Percentiles rank a stretch among this genome's conserved stretches.
Evolutionary conservation across 2,113 vertebrate genomes (phyloP).

Genomic region (Motacilla tschutschensis): DNA sequence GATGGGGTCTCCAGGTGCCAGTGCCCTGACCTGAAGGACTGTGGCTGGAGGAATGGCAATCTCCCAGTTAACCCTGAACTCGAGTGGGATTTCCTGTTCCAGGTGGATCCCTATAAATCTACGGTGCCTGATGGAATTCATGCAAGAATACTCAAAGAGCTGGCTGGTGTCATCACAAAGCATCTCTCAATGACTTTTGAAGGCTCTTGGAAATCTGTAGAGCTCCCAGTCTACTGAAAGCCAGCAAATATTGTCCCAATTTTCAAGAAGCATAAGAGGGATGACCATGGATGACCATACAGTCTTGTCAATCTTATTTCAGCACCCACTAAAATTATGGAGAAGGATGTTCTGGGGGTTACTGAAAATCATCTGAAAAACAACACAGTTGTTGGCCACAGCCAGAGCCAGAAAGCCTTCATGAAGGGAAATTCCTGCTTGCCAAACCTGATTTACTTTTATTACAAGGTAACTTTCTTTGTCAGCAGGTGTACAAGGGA

Average conservation of each 20-base stretch:
- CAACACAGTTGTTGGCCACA: neutral
- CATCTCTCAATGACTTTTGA: neutral
- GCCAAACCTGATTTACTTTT: neutral
- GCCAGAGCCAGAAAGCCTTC: neutral
- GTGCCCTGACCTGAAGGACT: neutral
- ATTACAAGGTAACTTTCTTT: neutral
- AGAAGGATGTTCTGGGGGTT: neutral
- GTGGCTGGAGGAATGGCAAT: neutral
- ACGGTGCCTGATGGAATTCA: neutral
- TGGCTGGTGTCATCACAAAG: neutral
- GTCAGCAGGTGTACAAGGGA: fast-evolving
- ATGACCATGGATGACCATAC: neutral
- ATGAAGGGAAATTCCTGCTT: neutral
- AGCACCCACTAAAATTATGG: neutral
- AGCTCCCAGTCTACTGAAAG: neutral
- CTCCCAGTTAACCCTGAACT: neutral
- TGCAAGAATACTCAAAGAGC: neutral
- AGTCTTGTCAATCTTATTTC: neutral
- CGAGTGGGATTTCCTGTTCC: fast-evolving
- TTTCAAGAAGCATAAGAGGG: neutral
- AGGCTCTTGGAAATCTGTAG: neutral
- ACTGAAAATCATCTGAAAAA: neutral
- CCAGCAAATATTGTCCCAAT: neutral
- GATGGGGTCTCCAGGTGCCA: neutral
- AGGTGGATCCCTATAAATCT: neutral